phyloP scores from a whole-genome alignment of 2,113 vertebrate genomes.

The Garra rufa region DNA sequence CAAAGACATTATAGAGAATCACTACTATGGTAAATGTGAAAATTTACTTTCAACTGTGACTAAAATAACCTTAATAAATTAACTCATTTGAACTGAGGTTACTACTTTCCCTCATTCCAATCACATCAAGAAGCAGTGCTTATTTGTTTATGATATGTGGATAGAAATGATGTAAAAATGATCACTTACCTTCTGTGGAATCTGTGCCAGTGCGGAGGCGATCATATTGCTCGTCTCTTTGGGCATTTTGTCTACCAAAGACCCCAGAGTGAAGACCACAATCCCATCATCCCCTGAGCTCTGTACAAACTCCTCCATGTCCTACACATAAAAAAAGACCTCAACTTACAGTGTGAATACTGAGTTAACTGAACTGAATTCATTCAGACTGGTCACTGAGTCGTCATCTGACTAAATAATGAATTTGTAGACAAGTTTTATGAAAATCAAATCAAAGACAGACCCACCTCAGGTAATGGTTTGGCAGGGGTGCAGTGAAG shows the following conservation, averaged over 20 bases:
- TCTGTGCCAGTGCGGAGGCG: slow-evolving; percentile 83
- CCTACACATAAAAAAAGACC: slow-evolving; percentile 66
- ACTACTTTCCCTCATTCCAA: too few relatives aligned
- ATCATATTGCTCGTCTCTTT: slow-evolving; percentile 81
- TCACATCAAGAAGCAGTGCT: not conserved
- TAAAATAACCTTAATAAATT: too few relatives aligned
- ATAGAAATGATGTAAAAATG: not conserved
- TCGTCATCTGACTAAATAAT: too few relatives aligned
- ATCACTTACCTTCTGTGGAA: slow-evolving; percentile 86
- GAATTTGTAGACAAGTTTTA: too few relatives aligned
- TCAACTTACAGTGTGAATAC: too few relatives aligned
- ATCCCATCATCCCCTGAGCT: slow-evolving; percentile 85
- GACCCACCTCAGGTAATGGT: slow-evolving; percentile 82
- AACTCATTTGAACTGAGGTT: too few relatives aligned
- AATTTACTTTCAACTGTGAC: too few relatives aligned
- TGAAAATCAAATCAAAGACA: not conserved
- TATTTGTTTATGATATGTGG: not conserved
- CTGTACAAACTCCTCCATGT: slow-evolving; percentile 88
- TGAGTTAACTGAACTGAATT: too few relatives aligned
- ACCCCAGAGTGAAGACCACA: slow-evolving; percentile 86
- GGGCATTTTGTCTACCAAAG: slow-evolving; percentile 81
- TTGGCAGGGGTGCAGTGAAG: slow-evolving; percentile 88
- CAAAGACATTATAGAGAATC: not conserved
- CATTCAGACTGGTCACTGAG: too few relatives aligned
- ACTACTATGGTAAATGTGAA: too few relatives aligned